phyloP scores from a whole-genome alignment of 2,797 vertebrate genomes.

The Sylvia borin region DNA sequence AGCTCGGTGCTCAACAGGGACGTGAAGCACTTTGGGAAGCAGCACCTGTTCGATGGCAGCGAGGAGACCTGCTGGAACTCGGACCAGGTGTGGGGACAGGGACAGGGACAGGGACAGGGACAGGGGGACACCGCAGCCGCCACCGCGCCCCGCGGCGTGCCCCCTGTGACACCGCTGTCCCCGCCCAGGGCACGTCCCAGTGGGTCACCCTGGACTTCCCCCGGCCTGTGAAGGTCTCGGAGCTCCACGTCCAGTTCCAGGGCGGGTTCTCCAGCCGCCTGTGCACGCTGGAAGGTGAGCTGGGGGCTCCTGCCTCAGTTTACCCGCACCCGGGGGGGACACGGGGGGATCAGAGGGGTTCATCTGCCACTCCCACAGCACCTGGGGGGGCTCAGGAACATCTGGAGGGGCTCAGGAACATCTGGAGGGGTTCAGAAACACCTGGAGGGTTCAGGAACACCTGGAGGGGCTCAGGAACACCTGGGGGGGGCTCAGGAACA shows the following conservation, averaged over 20 bases:
- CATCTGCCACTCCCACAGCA: fast-evolving
- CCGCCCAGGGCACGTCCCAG: constrained; percentile 86
- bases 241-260: constrained; percentile 91
- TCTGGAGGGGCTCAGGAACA: no score
- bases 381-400: background rate
- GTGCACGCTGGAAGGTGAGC: constrained; percentile 87
- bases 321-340: background rate
- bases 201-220: constrained; percentile 93
- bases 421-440: no score
- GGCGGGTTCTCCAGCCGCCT: constrained; percentile 91
- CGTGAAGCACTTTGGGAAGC: constrained; percentile 91
- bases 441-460: no score
- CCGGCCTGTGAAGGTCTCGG: constrained; percentile 76
- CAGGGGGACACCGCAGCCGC: background rate
- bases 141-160: background rate
- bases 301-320: background rate
- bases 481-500: no score
- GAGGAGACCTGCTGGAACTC: constrained; percentile 98
- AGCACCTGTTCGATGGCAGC: constrained; percentile 88
- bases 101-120: background rate
- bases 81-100: constrained; percentile 81
- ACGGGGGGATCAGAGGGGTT: fast-evolving
- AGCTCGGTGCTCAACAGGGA: constrained; percentile 93
- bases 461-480: no score
- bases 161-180: background rate